These are phyloP conservation scores for Monopterus albus DNA, from an alignment of 2,113 vertebrate species.

Conservation along the genomic window DNA sequence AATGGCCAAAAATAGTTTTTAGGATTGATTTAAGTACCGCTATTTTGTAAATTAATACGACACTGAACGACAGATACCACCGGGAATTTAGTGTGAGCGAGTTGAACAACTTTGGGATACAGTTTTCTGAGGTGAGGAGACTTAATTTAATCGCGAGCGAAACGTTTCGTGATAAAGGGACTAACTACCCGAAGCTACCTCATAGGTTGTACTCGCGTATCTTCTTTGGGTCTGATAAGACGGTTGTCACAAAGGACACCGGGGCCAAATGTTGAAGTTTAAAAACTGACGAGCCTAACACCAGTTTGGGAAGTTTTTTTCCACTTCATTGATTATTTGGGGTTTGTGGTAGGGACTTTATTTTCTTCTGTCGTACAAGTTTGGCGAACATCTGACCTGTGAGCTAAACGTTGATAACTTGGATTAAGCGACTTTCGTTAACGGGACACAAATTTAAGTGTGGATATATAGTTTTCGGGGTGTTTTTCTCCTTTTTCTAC, in stretches of 20 bases:
- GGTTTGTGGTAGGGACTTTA: conserved; percentile 9
- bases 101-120: conserved; percentile 37
- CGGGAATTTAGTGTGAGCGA: not conserved
- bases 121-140: conserved; percentile 47
- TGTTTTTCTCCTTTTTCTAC: conserved; percentile 49
- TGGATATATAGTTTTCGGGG: conserved; percentile 43
- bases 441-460: not conserved
- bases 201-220: conserved; percentile 16
- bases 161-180: conserved; percentile 68
- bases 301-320: not conserved
- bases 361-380: conserved; percentile 36
- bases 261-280: rapidly evolving
- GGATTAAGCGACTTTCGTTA: conserved; percentile 3
- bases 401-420: conserved; percentile 13
- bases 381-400: conserved; percentile 54
- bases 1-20: conserved; percentile 37
- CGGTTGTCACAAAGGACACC: not conserved
- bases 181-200: conserved; percentile 4
- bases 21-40: not conserved
- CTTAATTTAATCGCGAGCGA: conserved; percentile 47
- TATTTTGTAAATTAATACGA: not conserved
- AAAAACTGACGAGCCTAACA: not conserved
- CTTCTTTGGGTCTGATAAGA: conserved; percentile 4
- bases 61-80: not conserved
- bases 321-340: conserved; percentile 9